Base-by-base conservation (phyloP, 2,888 invertebrate species). In the Sphecodes monilicornis region DNA sequence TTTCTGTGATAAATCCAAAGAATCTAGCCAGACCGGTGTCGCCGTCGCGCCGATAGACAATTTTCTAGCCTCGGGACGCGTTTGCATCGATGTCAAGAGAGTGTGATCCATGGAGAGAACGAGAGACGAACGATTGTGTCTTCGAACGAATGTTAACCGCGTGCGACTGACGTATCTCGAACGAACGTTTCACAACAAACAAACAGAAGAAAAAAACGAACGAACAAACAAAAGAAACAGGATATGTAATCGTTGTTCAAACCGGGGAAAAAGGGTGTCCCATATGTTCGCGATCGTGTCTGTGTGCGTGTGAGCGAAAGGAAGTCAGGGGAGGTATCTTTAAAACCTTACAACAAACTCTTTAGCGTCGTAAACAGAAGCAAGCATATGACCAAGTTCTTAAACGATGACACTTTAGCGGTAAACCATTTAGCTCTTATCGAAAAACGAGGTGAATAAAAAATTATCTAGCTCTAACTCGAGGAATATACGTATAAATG, bases 1-100 rank as follows among this genome's bases (percentile, higher is more conserved):
- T 94, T 94, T 94, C 94, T 94, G 94, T 94, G 94, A 94, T 94
- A 94, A 93, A 94, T 91, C 91, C 87, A 90, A 93, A 90, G 90
- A 90, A 89, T 89, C 74, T 90, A 89, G 86, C 70, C 73, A 41
- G 78, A 78, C 76, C 76, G 82, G 71, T 74, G 78, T 75, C 46
- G 75, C 54, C 66, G 79, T 43, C 66, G 81, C 76, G 74, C 80
- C 78, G 82, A 72, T 68, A 64, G 80, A 75, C 72, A 66, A 86
- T 82, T 86, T 86, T 78, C 39, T 69, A 77, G 71, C 72, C 77
- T 46, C 73, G 69, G 81, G 57, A 78, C 78, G 72, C 80, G 80
- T 85, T 87, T 75, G 75, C 71, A 70, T 43, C 71, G 76, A 60
- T 66, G 32, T 64, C 69, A 39, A 75, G 36, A 32, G 70, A 46